Evolutionary conservation across 2,113 vertebrate species (phyloP).

Genomic region (Pholis gunnellus): DNA sequence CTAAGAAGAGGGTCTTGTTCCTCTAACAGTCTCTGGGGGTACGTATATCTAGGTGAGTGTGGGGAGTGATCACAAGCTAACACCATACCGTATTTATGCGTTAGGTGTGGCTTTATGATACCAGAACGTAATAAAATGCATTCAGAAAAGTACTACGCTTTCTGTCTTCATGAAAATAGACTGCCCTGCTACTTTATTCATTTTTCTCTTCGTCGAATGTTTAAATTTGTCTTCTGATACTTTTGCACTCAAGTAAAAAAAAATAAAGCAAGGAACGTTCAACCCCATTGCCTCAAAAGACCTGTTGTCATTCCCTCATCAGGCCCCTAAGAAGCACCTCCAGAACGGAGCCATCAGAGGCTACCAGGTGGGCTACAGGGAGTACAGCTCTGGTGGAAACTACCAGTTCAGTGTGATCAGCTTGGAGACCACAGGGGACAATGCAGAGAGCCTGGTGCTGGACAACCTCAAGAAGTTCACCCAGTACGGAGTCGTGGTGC

Average conservation of each 20-base stretch:
- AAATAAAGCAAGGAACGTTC: background rate
- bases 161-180: background rate
- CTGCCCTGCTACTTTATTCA: background rate
- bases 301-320: background rate
- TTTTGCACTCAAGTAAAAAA: background rate
- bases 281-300: background rate
- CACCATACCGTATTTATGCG: background rate
- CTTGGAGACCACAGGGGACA: conserved; percentile 95
- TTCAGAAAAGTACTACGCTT: background rate
- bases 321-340: conserved; percentile 96
- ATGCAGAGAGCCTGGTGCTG: conserved; percentile 93
- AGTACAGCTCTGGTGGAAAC: conserved; percentile 95
- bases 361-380: conserved; percentile 97
- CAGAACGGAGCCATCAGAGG: conserved; percentile 97
- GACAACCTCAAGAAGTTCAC: conserved; percentile 98
- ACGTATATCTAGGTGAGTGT: background rate
- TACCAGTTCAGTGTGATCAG: conserved; percentile 98
- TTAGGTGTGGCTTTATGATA: background rate
- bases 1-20: background rate
- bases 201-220: background rate
- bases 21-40: background rate
- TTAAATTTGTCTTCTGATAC: background rate
- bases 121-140: background rate
- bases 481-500: conserved; percentile 97
- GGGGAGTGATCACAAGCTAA: background rate